Percentiles rank a stretch among this genome's conserved stretches.
Conservation (phyloP, 1,140 invertebrate genomes). For the Pseudomyrmex sp. region DNA sequence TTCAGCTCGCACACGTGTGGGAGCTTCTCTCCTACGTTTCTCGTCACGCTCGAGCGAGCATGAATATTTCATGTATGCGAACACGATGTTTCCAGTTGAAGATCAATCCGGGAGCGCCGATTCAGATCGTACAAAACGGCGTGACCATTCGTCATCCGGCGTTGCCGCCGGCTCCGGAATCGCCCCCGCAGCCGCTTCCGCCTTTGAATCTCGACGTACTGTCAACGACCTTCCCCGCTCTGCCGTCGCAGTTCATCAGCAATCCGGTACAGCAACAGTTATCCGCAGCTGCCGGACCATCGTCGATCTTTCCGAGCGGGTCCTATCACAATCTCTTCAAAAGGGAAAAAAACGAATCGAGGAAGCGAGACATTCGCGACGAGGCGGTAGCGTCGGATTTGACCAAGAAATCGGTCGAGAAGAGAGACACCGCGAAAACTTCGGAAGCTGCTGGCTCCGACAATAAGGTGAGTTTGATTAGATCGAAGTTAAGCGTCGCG, state of each 20-base stretch:
- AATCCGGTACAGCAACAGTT: slow-evolving; percentile 36
- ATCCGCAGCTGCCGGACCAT: neutral
- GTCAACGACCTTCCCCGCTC: slow-evolving; percentile 48
- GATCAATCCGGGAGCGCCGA: slow-evolving; percentile 80
- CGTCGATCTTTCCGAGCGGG: slow-evolving; percentile 41
- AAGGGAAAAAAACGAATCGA: slow-evolving; percentile 68
- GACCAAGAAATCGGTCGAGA: slow-evolving; percentile 52
- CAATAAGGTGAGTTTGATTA: slow-evolving; percentile 52
- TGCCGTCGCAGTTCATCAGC: slow-evolving; percentile 65
- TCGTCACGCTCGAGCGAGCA: slow-evolving; percentile 3
- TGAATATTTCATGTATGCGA: slow-evolving; percentile 30
- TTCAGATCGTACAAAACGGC: slow-evolving; percentile 80
- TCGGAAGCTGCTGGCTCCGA: neutral
- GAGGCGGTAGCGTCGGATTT: slow-evolving; percentile 7
- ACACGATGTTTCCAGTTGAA: slow-evolving; percentile 76
- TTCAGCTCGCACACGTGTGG: neutral
- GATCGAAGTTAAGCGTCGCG: neutral
- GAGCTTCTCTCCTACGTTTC: neutral
- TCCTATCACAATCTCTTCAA: slow-evolving; percentile 77
- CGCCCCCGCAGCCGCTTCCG: slow-evolving; percentile 76
- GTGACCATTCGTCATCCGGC: slow-evolving; percentile 81
- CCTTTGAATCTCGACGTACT: slow-evolving; percentile 73
- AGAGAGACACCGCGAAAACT: slow-evolving; percentile 47
- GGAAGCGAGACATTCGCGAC: slow-evolving; percentile 48
- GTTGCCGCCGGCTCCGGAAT: slow-evolving; percentile 66